These are phyloP conservation scores for Pachyuromys duprasi DNA, from an alignment of 2,797 vertebrate genomes.

Conservation along the genomic window DNA sequence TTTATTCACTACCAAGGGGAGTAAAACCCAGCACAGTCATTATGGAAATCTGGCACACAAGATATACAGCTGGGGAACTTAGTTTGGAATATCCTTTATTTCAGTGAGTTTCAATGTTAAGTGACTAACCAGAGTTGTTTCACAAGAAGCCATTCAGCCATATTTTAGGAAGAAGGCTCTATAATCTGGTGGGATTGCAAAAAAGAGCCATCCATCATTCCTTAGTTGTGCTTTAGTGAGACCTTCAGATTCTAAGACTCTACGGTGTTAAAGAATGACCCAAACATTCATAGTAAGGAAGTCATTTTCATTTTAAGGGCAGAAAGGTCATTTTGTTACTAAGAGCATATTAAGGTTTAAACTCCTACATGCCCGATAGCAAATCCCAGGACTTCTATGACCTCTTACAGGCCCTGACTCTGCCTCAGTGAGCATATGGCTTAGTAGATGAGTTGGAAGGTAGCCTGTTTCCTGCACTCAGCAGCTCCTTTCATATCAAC, in stretches of 20 bases:
- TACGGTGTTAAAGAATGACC: background rate
- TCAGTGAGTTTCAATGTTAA: background rate
- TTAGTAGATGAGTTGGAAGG: background rate
- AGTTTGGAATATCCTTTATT: background rate
- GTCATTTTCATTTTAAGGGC: slow-evolving; percentile 7
- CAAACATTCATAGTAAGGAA: background rate
- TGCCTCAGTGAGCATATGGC: background rate
- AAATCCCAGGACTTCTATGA: background rate
- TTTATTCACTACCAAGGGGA: background rate
- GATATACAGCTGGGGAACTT: background rate
- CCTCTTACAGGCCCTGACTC: background rate
- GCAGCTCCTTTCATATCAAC: slow-evolving; percentile 7
- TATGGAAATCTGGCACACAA: background rate
- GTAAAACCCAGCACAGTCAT: background rate
- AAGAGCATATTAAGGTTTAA: background rate
- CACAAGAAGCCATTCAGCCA: background rate
- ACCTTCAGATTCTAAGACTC: background rate
- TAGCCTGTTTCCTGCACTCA: background rate
- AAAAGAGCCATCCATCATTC: background rate
- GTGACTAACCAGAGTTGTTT: background rate
- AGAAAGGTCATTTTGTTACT: background rate
- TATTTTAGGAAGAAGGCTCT: background rate
- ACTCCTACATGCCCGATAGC: background rate
- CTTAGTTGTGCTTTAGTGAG: background rate
- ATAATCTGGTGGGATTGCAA: background rate